Conservation (phyloP, 2,888 invertebrate species). For the Gortyna flavago region DNA sequence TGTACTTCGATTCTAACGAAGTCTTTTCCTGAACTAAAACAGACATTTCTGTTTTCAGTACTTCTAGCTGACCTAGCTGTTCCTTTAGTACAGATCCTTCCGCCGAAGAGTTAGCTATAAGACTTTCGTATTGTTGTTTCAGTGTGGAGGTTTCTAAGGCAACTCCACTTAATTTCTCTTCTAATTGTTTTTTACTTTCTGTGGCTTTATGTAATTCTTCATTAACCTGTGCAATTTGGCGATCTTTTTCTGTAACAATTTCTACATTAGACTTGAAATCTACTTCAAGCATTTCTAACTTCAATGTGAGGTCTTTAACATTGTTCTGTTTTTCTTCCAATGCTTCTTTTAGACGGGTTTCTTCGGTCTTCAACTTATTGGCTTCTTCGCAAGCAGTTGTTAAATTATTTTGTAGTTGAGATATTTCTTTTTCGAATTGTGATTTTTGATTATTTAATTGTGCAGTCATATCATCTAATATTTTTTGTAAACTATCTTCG, state of each 20-base stretch:
- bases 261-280: slow-evolving; percentile 87
- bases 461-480: slow-evolving; percentile 83
- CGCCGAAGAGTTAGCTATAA: slow-evolving; percentile 82
- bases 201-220: slow-evolving; percentile 82
- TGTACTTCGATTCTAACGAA: slow-evolving; percentile 77
- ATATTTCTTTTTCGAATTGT: slow-evolving; percentile 82
- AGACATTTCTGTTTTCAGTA: slow-evolving; percentile 79
- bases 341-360: slow-evolving; percentile 72
- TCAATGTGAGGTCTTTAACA: slow-evolving; percentile 83
- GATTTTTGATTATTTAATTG: slow-evolving; percentile 85
- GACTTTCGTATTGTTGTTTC: slow-evolving; percentile 84
- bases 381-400: slow-evolving; percentile 74
- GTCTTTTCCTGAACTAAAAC: slow-evolving; percentile 80
- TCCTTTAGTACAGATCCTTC: slow-evolving; percentile 85
- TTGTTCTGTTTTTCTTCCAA: slow-evolving; percentile 82
- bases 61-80: slow-evolving; percentile 81
- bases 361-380: slow-evolving; percentile 78
- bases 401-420: slow-evolving; percentile 79
- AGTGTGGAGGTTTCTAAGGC: slow-evolving; percentile 79
- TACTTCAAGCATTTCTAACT: slow-evolving; percentile 85
- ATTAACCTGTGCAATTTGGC: slow-evolving; percentile 82
- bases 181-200: slow-evolving; percentile 85
- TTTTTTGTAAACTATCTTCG: slow-evolving; percentile 86
- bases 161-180: slow-evolving; percentile 85
- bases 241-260: slow-evolving; percentile 86